Percentiles rank a stretch among this genome's conserved stretches.
These are phyloP conservation scores for Philantomba maxwellii DNA, from an alignment of 2,113 vertebrate genomes.

Conservation along the genomic window DNA sequence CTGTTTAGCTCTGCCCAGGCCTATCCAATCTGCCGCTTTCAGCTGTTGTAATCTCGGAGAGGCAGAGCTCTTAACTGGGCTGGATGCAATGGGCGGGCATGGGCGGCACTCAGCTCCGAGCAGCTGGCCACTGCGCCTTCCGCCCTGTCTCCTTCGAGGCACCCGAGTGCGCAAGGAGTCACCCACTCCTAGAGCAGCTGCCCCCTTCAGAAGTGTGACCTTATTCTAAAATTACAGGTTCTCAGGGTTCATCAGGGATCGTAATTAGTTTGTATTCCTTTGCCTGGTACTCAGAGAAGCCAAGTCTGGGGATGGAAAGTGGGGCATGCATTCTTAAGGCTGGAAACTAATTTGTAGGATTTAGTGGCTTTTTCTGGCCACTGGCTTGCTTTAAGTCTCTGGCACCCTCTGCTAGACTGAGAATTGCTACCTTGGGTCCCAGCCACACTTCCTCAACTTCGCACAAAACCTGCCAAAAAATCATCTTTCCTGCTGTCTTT, in stretches of 20 bases:
- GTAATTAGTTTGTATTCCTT: slow-evolving; percentile 2
- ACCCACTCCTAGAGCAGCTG: not conserved
- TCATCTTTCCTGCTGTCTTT: not conserved
- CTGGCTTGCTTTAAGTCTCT: not conserved
- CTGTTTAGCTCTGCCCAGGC: not conserved
- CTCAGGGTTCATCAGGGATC: not conserved
- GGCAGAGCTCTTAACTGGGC: not conserved
- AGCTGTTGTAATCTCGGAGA: slow-evolving; percentile 41
- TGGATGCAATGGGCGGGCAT: not conserved
- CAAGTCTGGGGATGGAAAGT: not conserved
- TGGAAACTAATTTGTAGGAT: slow-evolving; percentile 1
- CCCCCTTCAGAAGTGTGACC: not conserved
- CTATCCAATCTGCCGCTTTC: not conserved
- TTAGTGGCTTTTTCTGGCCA: not conserved
- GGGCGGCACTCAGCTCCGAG: not conserved
- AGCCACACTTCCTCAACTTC: not conserved
- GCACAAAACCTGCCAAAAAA: not conserved
- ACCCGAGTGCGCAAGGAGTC: fast-evolving
- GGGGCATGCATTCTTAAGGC: not conserved
- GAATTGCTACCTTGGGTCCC: not conserved
- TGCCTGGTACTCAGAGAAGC: not conserved
- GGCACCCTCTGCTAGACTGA: not conserved
- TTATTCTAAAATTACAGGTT: slow-evolving; percentile 26
- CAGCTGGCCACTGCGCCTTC: not conserved
- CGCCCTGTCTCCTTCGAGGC: not conserved